Conservation (phyloP, 2,113 vertebrate species). For the Ictalurus punctatus region DNA sequence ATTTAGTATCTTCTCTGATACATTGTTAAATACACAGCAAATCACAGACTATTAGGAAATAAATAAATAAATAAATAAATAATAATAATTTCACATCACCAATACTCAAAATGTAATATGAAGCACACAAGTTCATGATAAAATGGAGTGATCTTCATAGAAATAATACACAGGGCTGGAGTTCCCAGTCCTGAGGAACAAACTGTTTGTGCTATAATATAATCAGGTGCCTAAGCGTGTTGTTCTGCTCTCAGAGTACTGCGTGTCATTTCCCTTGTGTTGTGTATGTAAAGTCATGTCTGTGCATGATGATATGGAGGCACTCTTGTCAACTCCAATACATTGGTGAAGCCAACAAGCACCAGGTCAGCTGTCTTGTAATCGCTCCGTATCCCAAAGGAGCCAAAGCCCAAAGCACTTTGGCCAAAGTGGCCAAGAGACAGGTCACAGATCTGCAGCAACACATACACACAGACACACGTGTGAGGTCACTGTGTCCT, state of each 20-base stretch:
- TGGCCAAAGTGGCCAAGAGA: conserved; percentile 53
- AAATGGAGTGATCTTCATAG: neutral
- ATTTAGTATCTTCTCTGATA: neutral
- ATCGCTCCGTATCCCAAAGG: conserved; percentile 16
- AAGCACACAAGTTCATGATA: conserved; percentile 11
- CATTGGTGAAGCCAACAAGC: conserved; percentile 37
- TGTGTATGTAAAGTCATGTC: neutral
- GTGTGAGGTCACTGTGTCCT: neutral
- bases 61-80: no score
- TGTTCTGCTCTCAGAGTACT: conserved; percentile 24
- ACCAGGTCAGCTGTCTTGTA: conserved; percentile 16
- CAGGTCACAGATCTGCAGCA: conserved; percentile 62
- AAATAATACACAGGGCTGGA: conserved; percentile 37
- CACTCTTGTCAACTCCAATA: conserved; percentile 56
- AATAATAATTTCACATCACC: conserved; percentile 8
- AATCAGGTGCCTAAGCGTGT: conserved; percentile 1
- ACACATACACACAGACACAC: conserved; percentile 22
- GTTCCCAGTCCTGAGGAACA: neutral
- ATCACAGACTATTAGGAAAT: conserved; percentile 24
- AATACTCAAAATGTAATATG: conserved; percentile 33
- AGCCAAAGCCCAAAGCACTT: conserved; percentile 42
- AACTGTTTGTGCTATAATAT: conserved; percentile 22
- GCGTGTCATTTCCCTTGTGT: neutral
- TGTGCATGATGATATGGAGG: conserved; percentile 49
- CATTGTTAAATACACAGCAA: neutral